Base-by-base conservation (phyloP, 2,888 invertebrate species). In the Stenurella melanura region DNA sequence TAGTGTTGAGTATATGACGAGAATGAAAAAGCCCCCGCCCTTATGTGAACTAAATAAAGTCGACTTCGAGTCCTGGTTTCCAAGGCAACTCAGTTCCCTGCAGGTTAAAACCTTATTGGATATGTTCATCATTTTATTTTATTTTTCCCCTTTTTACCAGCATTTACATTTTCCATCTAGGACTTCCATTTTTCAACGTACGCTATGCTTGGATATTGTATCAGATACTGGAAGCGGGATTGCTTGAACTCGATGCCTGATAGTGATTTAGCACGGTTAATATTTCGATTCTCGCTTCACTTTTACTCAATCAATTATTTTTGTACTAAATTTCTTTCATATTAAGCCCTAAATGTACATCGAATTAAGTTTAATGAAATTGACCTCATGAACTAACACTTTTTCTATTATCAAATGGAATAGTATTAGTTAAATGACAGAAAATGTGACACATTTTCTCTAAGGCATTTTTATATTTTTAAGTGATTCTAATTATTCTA, bases 91-190 rank as follows among this genome's bases (percentile, higher is more conserved):
- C 84, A 83, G 82, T 87, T 88, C 87, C 88, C 88, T 87, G 87
- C 88, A 89, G 89, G 88, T 89, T 89, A 89, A 87, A 88, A 87
- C 89, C 89, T 89, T 89, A 89, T 89, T 89, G 89, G 89, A 89
- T 89, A 89, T 89, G 88, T 88, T 88, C 86, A 87, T 87, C 88
- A 88, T 87, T 88, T 88, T 88, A 88, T 88, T 89, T 88, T 89
- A 88, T 88, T 88, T 83, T 87, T 87, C 86, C 86, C 86, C 86
- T 88, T 87, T 87, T 87, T 85, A 81, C 81, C 80, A 81, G 81
- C 86, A 87, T 88, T 87, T 88, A 87, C 88, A 88, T 88, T 88
- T 87, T 88, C 88, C 85, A 88, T 87, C 87, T 85, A 83, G 83
- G 83, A 85, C 85, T 85, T 86, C 87, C 88, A 87, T 88, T 88